These are phyloP conservation scores for Crenichthys baileyi DNA, from an alignment of 2,797 vertebrate genomes.

Conservation along the genomic window DNA sequence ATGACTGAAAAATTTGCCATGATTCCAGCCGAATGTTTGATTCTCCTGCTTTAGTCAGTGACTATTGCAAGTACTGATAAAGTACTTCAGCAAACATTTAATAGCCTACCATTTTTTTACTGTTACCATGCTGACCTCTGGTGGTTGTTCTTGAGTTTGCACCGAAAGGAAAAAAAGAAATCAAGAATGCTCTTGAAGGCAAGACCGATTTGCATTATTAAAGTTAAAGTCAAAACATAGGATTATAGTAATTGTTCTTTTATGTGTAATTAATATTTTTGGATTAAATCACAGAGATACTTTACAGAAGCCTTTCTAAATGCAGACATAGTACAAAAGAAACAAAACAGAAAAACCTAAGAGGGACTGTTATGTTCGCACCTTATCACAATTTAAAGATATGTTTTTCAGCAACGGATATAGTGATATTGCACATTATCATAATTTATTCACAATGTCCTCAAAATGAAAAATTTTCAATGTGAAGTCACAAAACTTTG, in stretches of 20 bases:
- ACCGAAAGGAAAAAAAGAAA: not conserved
- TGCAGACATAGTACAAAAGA: not conserved
- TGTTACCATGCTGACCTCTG: conserved; percentile 70
- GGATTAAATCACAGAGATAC: not conserved
- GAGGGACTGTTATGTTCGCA: not conserved
- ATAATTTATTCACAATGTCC: not conserved
- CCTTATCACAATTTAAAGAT: not conserved
- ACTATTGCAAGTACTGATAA: conserved; percentile 35
- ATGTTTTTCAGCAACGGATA: not conserved
- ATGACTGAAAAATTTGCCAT: not conserved
- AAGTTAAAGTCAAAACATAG: too few relatives aligned
- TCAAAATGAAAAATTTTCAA: not conserved
- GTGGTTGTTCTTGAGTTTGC: conserved; percentile 38
- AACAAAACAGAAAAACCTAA: not conserved
- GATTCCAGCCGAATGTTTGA: conserved; percentile 4
- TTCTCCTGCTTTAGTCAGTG: conserved; percentile 13
- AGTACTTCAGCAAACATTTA: conserved; percentile 41
- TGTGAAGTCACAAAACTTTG: not conserved
- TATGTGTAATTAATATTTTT: too few relatives aligned
- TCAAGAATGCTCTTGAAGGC: not conserved
- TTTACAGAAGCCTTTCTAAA: not conserved
- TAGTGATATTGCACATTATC: not conserved
- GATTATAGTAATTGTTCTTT: too few relatives aligned
- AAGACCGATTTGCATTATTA: not conserved
- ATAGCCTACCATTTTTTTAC: conserved; percentile 15